Evolutionary conservation across 2,113 vertebrate genomes (phyloP).

Genomic region (Poeciliopsis turrubarensis): DNA sequence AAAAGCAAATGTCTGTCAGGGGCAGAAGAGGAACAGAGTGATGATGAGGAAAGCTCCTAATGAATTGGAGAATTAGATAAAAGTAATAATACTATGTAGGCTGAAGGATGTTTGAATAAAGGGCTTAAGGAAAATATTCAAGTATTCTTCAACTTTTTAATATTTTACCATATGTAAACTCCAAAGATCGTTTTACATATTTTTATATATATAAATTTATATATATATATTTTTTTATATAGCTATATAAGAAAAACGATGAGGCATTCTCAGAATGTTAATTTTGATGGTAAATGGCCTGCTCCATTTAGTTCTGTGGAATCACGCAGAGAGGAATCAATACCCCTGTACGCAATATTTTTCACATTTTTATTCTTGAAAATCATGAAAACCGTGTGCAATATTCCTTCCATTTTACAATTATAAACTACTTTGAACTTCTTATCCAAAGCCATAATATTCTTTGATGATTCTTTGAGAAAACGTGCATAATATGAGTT

Average conservation of each 20-base stretch:
- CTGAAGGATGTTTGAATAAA: background rate
- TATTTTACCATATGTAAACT: background rate
- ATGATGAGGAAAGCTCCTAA: slow-evolving; percentile 32
- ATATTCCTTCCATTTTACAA: background rate
- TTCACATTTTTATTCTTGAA: too few relatives aligned
- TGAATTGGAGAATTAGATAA: background rate
- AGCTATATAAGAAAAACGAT: too few relatives aligned
- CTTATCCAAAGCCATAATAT: background rate
- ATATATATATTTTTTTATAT: too few relatives aligned
- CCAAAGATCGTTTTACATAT: background rate
- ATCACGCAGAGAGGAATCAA: too few relatives aligned
- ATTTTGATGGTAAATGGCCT: too few relatives aligned
- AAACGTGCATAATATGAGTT: background rate
- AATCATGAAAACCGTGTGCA: background rate
- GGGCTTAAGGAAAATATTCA: background rate
- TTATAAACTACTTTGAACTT: background rate
- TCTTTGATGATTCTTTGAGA: background rate
- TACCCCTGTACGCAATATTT: too few relatives aligned
- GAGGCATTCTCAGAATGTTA: too few relatives aligned
- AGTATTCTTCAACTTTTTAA: background rate
- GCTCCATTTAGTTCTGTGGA: too few relatives aligned
- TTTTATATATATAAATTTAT: too few relatives aligned
- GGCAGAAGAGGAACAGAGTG: slow-evolving; percentile 27
- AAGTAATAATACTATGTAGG: background rate
- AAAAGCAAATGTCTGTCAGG: slow-evolving; percentile 53